These are phyloP conservation scores for Nannoperca obscura DNA, from an alignment of 2,797 vertebrate genomes.

Conservation along the genomic window DNA sequence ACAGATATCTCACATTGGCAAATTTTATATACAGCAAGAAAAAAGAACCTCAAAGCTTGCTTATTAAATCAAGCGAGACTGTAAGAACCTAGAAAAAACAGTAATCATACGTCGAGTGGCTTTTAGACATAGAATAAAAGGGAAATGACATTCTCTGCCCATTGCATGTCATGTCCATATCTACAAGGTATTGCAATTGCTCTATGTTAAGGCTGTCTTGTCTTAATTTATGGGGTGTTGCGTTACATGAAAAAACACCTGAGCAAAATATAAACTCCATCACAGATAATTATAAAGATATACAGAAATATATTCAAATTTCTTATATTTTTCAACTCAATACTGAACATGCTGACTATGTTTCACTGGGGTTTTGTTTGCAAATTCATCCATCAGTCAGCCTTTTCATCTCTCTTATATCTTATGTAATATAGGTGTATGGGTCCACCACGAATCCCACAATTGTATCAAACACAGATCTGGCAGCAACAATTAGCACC, in stretches of 20 bases:
- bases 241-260: not conserved
- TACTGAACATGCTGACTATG: not conserved
- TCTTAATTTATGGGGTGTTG: not conserved
- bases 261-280: not conserved
- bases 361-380: not conserved
- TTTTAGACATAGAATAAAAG: conserved; percentile 10
- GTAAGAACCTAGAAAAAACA: conserved; percentile 12
- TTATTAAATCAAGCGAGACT: conserved; percentile 31
- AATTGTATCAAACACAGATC: not conserved
- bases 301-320: not conserved
- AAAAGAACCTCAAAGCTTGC: conserved; percentile 9
- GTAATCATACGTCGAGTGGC: not conserved
- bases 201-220: not conserved
- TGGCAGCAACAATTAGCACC: not conserved
- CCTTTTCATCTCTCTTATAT: not conserved
- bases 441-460: not conserved
- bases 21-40: conserved; percentile 28
- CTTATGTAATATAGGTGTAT: not conserved
- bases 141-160: not conserved
- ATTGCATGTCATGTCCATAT: not conserved
- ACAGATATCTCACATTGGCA: conserved; percentile 37
- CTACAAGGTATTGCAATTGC: too few species aligned
- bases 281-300: not conserved
- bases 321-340: not conserved
- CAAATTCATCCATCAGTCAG: not conserved